A percentile compares a stretch with the other conserved stretches of the same genome.
These are phyloP conservation scores for Catagonus wagneri DNA, from an alignment of 2,113 vertebrate species.

Conservation along the genomic window DNA sequence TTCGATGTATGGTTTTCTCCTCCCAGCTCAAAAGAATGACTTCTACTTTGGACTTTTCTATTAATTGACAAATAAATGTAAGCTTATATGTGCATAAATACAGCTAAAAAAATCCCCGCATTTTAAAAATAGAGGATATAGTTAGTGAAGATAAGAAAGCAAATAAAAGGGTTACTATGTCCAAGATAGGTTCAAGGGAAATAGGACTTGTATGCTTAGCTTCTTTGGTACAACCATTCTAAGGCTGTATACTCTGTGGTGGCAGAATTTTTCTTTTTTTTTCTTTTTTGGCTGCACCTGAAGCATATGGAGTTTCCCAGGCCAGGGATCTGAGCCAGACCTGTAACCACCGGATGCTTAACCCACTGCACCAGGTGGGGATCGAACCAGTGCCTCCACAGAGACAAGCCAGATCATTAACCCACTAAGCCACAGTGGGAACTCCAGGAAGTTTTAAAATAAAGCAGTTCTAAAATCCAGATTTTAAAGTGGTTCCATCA, in stretches of 20 bases:
- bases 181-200: background rate
- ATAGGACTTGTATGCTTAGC: background rate
- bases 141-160: background rate
- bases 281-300: too few species aligned
- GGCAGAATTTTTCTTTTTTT: too few species aligned
- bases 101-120: background rate
- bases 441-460: background rate
- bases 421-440: too few species aligned
- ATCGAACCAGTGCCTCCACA: too few species aligned
- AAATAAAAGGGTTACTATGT: background rate
- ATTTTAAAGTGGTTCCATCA: background rate
- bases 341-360: too few species aligned
- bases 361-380: too few species aligned
- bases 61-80: background rate
- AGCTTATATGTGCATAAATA: background rate
- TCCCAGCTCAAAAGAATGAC: background rate
- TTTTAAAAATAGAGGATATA: background rate
- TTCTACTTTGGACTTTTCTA: conserved; percentile 14
- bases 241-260: background rate
- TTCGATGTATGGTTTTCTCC: background rate
- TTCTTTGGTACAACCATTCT: background rate
- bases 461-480: background rate
- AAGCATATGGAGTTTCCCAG: too few species aligned
- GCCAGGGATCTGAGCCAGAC: too few species aligned
- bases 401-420: too few species aligned